Conservation (phyloP, 1,140 invertebrate species). For the Trichomalopsis sarcophagae region DNA sequence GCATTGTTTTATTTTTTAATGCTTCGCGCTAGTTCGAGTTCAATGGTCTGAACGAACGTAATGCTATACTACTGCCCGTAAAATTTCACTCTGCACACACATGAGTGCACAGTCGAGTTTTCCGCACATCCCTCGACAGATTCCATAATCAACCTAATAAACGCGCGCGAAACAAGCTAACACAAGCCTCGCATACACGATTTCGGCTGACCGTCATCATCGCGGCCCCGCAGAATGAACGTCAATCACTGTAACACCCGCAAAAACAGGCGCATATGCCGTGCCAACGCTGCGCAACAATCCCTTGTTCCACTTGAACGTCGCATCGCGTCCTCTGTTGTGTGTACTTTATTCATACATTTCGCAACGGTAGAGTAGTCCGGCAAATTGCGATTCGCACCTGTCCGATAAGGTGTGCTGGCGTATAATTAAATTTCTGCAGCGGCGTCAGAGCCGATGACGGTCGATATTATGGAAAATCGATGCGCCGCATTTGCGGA, state of each 20-base stretch:
- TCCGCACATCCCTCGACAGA: background rate
- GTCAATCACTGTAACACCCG: too few species aligned
- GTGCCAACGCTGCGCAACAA: too few species aligned
- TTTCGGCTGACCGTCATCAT: too few species aligned
- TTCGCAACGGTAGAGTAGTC: background rate
- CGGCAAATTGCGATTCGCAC: background rate
- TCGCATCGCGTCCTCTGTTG: too few species aligned
- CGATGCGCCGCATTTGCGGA: background rate
- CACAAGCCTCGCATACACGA: too few species aligned
- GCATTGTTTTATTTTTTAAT: background rate
- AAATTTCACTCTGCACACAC: background rate
- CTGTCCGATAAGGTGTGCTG: background rate
- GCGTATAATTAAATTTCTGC: background rate
- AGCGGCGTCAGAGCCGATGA: background rate
- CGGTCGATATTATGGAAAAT: slow-evolving; percentile 4
- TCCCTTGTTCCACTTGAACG: too few species aligned
- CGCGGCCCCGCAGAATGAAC: too few species aligned
- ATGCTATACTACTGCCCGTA: background rate
- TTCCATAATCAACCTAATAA: background rate
- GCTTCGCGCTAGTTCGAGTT: background rate
- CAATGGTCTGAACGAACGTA: background rate
- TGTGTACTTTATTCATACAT: background rate
- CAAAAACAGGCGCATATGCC: too few species aligned
- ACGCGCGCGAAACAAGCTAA: background rate
- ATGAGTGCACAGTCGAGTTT: background rate